Percentiles rank a stretch among this genome's conserved stretches.
Evolutionary conservation across 2,888 invertebrate species (phyloP).

Genomic region (Papilio protenor): DNA sequence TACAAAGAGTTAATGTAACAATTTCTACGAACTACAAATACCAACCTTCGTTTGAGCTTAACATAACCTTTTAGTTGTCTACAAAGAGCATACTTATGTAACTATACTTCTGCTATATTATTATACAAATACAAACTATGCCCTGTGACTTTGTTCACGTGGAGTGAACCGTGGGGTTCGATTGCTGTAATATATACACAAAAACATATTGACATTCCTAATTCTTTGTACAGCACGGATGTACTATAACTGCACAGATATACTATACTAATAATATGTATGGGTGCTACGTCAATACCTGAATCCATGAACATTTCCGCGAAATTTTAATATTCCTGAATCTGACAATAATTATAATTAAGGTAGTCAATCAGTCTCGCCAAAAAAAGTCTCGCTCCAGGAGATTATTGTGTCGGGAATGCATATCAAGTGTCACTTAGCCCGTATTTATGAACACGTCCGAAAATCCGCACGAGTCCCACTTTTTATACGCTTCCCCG

Average conservation of each 20-base stretch:
- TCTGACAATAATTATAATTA: background rate
- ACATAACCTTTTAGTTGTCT: background rate
- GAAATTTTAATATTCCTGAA: background rate
- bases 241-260: too few species aligned
- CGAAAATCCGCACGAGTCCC: constrained; percentile 54
- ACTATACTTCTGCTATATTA: background rate
- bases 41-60: background rate
- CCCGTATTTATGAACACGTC: constrained; percentile 47
- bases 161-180: background rate
- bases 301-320: background rate
- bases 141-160: background rate
- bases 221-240: too few species aligned
- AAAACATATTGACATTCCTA: too few species aligned
- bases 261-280: too few species aligned
- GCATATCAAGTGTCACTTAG: constrained; percentile 24
- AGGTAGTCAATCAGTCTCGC: background rate
- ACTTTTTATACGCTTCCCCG: constrained; percentile 53
- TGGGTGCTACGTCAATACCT: too few species aligned
- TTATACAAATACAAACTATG: background rate
- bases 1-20: background rate
- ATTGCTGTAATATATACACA: background rate
- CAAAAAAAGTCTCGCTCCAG: background rate
- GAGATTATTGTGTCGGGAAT: constrained; percentile 12
- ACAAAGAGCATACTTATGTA: background rate
- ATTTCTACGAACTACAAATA: background rate